phyloP scores from a whole-genome alignment of 1,140 invertebrate species.

The Euura saliciscinereae region DNA sequence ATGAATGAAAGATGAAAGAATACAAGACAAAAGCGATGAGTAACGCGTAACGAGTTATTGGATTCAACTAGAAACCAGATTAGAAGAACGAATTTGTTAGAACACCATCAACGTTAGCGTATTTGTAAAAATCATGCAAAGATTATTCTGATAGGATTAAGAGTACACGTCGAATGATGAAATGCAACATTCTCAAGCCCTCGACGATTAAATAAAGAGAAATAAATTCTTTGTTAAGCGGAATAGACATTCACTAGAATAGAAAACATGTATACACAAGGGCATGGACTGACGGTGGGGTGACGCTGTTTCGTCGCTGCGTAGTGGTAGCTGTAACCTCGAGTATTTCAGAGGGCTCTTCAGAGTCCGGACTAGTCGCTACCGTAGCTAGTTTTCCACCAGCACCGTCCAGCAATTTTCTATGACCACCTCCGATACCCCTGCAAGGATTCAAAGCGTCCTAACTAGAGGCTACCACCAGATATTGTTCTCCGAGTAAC shows the following conservation, averaged over 20 bases:
- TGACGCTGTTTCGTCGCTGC: constrained; percentile 59
- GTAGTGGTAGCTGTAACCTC: constrained; percentile 49
- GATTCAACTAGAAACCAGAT: too few species aligned
- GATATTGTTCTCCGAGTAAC: not conserved
- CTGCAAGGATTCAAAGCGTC: constrained; percentile 57
- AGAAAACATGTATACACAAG: constrained; percentile 34
- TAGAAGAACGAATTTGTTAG: too few species aligned
- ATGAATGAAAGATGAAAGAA: too few species aligned
- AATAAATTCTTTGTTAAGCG: not conserved
- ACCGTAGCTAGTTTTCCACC: constrained; percentile 62
- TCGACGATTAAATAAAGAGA: too few species aligned
- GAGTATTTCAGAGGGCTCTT: constrained; percentile 51
- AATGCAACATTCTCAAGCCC: not conserved
- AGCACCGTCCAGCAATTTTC: constrained; percentile 63
- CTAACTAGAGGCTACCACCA: constrained; percentile 36
- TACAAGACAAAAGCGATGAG: too few species aligned
- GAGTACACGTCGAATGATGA: too few species aligned
- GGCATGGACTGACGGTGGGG: constrained; percentile 59
- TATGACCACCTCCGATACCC: constrained; percentile 61
- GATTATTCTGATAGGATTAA: too few species aligned
- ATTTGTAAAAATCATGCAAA: too few species aligned
- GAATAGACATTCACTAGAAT: not conserved
- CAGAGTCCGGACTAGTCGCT: constrained; percentile 60
- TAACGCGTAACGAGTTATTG: too few species aligned
- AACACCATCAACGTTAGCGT: too few species aligned